phyloP scores from a whole-genome alignment of 2,888 invertebrate species.

The Zygothrica quintamaculata region DNA sequence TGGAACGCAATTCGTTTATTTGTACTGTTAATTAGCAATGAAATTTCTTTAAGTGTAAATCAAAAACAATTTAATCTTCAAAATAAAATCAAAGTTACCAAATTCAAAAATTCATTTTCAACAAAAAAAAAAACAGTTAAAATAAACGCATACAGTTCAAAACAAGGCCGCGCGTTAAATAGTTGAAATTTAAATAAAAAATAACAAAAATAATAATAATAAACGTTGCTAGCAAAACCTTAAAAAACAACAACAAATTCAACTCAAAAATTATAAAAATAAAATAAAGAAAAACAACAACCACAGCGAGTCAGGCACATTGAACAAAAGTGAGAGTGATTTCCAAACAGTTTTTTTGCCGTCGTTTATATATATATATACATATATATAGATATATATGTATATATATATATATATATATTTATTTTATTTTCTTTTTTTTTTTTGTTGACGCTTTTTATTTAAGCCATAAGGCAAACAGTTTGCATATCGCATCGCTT shows the following conservation, averaged over 20 bases:
- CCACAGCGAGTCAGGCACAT: conserved; percentile 51
- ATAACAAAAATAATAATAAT: conserved; percentile 32
- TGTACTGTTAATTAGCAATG: conserved; percentile 60
- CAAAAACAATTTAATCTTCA: conserved; percentile 21
- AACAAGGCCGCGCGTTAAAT: conserved; percentile 33
- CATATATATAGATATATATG: background rate
- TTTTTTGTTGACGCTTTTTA: conserved; percentile 48
- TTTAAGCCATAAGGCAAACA: conserved; percentile 38
- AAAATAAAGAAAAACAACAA: conserved; percentile 37
- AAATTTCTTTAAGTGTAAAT: conserved; percentile 58
- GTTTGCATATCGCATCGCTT: conserved; percentile 42
- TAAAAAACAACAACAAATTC: conserved; percentile 41
- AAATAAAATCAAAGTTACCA: conserved; percentile 26
- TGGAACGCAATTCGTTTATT: conserved; percentile 40
- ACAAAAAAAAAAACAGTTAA: conserved; percentile 4
- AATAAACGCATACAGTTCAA: conserved; percentile 15
- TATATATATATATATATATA: conserved; percentile 1
- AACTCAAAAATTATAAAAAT: conserved; percentile 32
- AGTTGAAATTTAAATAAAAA: conserved; percentile 28
- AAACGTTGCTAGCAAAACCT: conserved; percentile 49
- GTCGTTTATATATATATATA: conserved; percentile 19
- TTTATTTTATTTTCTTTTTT: conserved; percentile 35
- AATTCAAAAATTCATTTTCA: background rate
- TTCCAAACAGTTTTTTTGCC: conserved; percentile 66
- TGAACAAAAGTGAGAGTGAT: conserved; percentile 82